Base-by-base conservation (phyloP, 1,140 invertebrate species). In the Himalopsyche phryganea region DNA sequence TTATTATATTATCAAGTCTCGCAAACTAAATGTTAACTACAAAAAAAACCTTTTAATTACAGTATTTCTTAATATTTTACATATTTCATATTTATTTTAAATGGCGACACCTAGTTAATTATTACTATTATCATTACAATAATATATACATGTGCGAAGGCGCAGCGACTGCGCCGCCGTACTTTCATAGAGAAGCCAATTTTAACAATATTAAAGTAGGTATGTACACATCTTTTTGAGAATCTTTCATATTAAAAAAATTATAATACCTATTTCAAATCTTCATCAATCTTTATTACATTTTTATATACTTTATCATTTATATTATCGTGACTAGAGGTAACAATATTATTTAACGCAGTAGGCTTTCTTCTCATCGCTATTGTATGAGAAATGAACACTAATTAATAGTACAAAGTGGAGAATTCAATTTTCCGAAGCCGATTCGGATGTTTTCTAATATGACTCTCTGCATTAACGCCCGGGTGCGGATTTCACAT, bases 321-420 rank as follows among this genome's bases (percentile, higher is more conserved):
- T 28, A 28, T 28, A 28, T 28, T 28, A 40, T 40, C 38, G 11
- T 40, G 38, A 40, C 38, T 40, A 40, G 38, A 40, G 38, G 38
- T 40, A 13, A 40, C 15, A 40, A 40, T 40, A 15, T 28, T 28
- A 28, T 28, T 28, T 28, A 28, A 28, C 23, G 23, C 23, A 5
- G 23, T 28, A 28, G 23, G 23, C 23, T 28, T 28, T 28, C 23
- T 28, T 28, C 23, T 28, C 23, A 28, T 5, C 9, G 23, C 9
- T 28, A 28, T 28, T 28, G 4, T 28, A 28, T 28, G 23, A 28
- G 23, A 28, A 28, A 28, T 28, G 23, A 28, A 28, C 23, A 28
- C 9, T 9, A 5, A 28, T 28, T 28, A 28, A 28, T 28, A 28
- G 9, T 28, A 28, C 9, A 28, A 9, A 9, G 23, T 9, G 9